Base-by-base conservation (phyloP, 2,797 vertebrate genomes). In the Melanotaenia boesemani region DNA sequence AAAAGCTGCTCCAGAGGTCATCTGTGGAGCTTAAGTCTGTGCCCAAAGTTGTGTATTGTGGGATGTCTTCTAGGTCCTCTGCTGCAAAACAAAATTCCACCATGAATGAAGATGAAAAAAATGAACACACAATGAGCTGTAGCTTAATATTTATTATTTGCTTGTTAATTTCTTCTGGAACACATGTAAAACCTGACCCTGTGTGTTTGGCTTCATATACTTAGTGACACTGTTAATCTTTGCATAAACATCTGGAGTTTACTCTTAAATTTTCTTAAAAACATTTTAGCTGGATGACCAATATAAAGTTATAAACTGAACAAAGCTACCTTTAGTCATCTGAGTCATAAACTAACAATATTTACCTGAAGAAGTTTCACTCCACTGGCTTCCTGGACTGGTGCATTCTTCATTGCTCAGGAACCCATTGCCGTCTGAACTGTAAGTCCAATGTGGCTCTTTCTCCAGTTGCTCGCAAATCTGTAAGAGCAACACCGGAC, bases 391-490 rank as follows among this genome's bases (percentile, higher is more conserved):
- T 8, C 81, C 89, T 44, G 94, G 92, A 83, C 93, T 94, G 65
- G 81, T 85, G 82, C 93, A 93, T 0, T 82, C 86, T 85, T 96
- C 96, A 72, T 96, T 98, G 91, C 85, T 93, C 89, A 95, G 93
- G 86, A 95, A 96, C n/a, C 95, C 96, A 80, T 85, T 96, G 66
- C 80, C 86, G 28, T 91, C 93, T 44, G 92, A 74, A 16, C 52
- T 91, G 81, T 46, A 46, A 46, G 44, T 28, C 52, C 52, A 26
- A 6, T 55, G 52, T 28, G 24, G 13, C 22, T 55, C 52, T 55
- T 55, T 55, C 52, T 55, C 52, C 24, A 26, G 12, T 55, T 55
- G 22, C 26, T 55, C 22, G 52, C 52, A 55, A 55, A 55, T 55
- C 52, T 55, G 52, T 26, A 55, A 55, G 52, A 55, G n/a, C 24